Evolutionary conservation across 2,797 vertebrate species (phyloP).

Genomic region (Acipenser oxyrinchus): DNA sequence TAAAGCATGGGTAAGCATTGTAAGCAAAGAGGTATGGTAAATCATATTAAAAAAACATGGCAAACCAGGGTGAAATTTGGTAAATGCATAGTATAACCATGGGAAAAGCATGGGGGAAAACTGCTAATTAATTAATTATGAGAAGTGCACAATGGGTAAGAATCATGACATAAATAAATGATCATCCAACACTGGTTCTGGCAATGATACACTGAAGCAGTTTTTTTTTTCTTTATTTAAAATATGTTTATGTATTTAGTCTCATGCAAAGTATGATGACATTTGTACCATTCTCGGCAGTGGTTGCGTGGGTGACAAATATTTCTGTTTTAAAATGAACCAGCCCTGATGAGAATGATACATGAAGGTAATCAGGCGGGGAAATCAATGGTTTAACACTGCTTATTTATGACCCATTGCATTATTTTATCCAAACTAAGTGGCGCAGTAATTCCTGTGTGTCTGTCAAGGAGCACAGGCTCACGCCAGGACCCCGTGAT

Average conservation of each 20-base stretch:
- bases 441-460: not conserved
- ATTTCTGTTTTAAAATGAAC: constrained; percentile 2
- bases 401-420: not conserved
- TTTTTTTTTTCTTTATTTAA: not conserved
- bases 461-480: not conserved
- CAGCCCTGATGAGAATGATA: not conserved
- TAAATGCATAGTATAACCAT: no score
- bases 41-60: no score
- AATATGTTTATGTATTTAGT: not conserved
- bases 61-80: no score
- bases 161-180: no score
- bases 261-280: not conserved
- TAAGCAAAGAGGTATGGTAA: no score
- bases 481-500: not conserved
- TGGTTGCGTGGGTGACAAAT: not conserved
- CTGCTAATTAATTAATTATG: no score
- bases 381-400: not conserved
- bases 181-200: not conserved
- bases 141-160: no score
- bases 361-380: not conserved
- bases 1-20: no score
- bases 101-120: no score
- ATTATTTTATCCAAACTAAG: constrained; percentile 1
- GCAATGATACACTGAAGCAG: not conserved
- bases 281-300: not conserved